phyloP scores from a whole-genome alignment of 2,888 invertebrate genomes.

The Yponomeuta sedellus region DNA sequence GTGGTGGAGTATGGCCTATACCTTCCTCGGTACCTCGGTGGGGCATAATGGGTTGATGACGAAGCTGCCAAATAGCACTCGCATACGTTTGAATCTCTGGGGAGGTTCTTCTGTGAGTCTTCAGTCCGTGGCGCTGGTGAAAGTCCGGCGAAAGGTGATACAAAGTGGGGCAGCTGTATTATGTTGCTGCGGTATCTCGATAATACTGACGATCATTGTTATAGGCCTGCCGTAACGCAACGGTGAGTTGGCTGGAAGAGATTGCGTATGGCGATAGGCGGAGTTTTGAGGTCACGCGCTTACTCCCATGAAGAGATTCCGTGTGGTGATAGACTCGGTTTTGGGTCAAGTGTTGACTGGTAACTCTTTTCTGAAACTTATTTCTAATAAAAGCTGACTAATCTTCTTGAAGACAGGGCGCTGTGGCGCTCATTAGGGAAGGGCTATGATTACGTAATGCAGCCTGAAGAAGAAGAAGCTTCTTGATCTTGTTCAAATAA shows the following conservation, averaged over 20 bases:
- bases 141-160: constrained; percentile 67
- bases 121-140: constrained; percentile 28
- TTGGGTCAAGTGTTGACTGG: too few species aligned
- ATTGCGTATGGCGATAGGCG: not conserved
- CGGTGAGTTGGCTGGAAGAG: not conserved
- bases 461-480: too few species aligned
- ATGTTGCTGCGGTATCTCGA: constrained; percentile 25
- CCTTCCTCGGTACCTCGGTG: too few species aligned
- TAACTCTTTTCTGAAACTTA: too few species aligned
- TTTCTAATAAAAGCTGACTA: too few species aligned
- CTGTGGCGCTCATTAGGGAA: too few species aligned
- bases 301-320: not conserved
- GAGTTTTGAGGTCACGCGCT: too few species aligned
- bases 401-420: too few species aligned
- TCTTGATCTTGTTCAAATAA: too few species aligned
- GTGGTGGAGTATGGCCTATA: too few species aligned
- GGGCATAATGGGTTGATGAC: too few species aligned
- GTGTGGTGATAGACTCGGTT: not conserved
- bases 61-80: not conserved
- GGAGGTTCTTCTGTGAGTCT: not conserved
- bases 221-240: not conserved
- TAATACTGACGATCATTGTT: not conserved
- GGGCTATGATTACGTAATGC: too few species aligned
- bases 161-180: constrained; percentile 45
- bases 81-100: not conserved